Evolutionary conservation across 2,113 vertebrate species (phyloP), one percentile per base, ranked within the genome.

Genomic region (Ia io): DNA sequence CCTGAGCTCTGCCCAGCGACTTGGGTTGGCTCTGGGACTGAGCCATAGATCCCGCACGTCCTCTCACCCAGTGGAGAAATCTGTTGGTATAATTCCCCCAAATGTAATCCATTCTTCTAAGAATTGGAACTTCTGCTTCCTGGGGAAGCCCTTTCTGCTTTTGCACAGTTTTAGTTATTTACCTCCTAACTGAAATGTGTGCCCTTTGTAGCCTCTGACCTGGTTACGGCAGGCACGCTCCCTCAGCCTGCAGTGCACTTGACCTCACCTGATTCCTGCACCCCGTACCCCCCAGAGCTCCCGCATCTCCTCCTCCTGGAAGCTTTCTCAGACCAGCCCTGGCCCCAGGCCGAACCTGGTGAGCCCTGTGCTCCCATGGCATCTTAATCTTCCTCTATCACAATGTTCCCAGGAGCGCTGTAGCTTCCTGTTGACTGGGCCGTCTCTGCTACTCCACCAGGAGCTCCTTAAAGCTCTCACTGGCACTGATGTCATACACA

Each of bases 371-470:
- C 28, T 28, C 30, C 18, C 18, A 11, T 9, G 3, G 23, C 51
- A 40, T 49, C 49, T 37, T 13, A 22, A 12, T 73, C 67, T 86
- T 80, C 53, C 51, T 59, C 35, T 8, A 0, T 9, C 47, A 12
- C 0, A 28, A 11, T 23, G 18, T 91, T 63, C 59, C 44, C 73
- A 80, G 9, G 0, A 25, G 49, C 37, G 13, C 6, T 18, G 0
- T n/a, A 12, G 93, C 23, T 87, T 93, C 92, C 87, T 77, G 30
- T 76, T 83, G 73, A 40, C 53, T 61, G 56, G 9, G 77, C 70
- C 44, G 23, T 65, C 84, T 94, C 30, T 67, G 71, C 51, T 44
- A 1, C 2, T 37, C n/a, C 14, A 17, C 80, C 61, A 2, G 32
- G 32, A 37, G 35, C 18, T 42, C 25, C 42, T 73, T 70, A 16